Base-by-base conservation (phyloP, 2,113 vertebrate genomes). In the Paratilapia polleni region DNA sequence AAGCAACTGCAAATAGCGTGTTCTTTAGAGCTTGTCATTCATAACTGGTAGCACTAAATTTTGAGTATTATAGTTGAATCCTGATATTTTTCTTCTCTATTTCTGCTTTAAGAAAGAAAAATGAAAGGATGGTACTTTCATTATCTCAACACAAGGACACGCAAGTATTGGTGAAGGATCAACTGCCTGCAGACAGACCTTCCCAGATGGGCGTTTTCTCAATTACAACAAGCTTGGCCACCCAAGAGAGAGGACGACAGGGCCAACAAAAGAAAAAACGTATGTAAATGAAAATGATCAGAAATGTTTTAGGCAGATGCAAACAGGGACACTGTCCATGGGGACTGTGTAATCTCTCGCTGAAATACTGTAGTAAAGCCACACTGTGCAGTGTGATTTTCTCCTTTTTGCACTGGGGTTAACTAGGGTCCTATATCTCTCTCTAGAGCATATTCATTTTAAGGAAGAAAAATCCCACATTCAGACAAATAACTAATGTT, bases 171-270 rank as follows among this genome's bases (percentile, higher is more conserved):
- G 73, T 91, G 92, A 94, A 73, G 19, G 68, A 73, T 73, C 68
- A 54, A 54, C 68, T 59, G 75, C 75, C 83, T 84, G 73, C 43
- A 87, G 90, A 91, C 82, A 91, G 36, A 63, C 22, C 74, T 82
- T 88, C 87, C 90, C 90, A 91, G 81, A 93, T 89, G 90, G 86
- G 61, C 78, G 82, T 82, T 70, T 63, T 68, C 78, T 89, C 83
- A 92, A 91, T 94, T 92, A 95, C 43, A 77, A 54, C 10, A 17
- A 73, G 91, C 81, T 89, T 83, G 87, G 81, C 58, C 76, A 60
- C 79, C 8, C 7, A 58, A 64, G 60, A 75, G 73, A 57, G 34
- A 43, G 54, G n/a, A 54, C 26, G 26, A 54, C 47, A 34, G 2
- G 47, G 47, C 54, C n/a, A 79, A n/a, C 13, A 64, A 38, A 63